phyloP scores from a whole-genome alignment of 2,113 vertebrate species.

The Chloropsis cyanopogon region DNA sequence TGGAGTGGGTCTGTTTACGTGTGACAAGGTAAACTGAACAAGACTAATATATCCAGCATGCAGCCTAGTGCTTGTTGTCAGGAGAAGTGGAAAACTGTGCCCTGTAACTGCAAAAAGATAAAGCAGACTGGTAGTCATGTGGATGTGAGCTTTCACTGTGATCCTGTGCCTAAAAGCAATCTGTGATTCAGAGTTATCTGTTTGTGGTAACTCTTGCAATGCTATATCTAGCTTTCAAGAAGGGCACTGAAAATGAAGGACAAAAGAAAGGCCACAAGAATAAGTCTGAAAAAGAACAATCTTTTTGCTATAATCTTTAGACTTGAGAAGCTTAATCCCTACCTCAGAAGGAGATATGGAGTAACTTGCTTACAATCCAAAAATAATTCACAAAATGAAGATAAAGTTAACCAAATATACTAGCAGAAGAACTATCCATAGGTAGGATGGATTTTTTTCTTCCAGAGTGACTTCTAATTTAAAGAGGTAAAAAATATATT shows the following conservation, averaged over 20 bases:
- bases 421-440: not conserved
- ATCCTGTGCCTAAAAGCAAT: not conserved
- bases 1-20: not conserved
- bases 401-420: not conserved
- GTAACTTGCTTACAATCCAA: not conserved
- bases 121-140: not conserved
- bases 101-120: not conserved
- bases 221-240: not conserved
- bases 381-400: not conserved
- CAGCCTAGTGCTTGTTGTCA: not conserved
- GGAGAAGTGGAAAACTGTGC: not conserved
- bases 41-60: not conserved
- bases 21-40: not conserved
- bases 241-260: not conserved
- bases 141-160: not conserved
- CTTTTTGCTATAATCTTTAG: not conserved
- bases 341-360: not conserved
- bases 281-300: not conserved
- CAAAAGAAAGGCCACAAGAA: not conserved
- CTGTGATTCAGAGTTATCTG: not conserved
- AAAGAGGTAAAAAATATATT: not conserved
- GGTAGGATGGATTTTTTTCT: not conserved
- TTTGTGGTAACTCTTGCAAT: not conserved
- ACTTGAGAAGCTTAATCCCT: not conserved
- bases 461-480: not conserved